Conservation (phyloP, 2,113 vertebrate species). For the Coptodon rendalli region DNA sequence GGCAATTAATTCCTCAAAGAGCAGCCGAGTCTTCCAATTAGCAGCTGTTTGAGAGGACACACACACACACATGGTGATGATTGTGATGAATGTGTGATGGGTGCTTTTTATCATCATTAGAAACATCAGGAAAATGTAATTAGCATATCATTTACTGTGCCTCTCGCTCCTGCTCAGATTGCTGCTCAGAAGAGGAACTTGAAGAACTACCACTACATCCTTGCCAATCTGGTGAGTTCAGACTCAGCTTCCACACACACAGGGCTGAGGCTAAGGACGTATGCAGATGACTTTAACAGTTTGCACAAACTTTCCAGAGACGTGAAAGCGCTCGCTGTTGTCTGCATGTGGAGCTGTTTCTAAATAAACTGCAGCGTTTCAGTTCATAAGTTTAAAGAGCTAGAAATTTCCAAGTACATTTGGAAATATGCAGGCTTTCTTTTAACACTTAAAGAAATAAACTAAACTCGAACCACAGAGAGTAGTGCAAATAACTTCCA, state of each 20-base stretch:
- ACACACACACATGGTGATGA: background rate
- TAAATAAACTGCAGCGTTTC: background rate
- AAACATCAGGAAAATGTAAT: slow-evolving; percentile 28
- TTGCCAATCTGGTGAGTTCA: slow-evolving; percentile 88
- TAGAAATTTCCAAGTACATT: background rate
- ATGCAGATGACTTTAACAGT: background rate
- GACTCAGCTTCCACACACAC: background rate
- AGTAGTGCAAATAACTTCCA: background rate
- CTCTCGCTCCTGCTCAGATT: slow-evolving; percentile 70
- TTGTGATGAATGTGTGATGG: slow-evolving; percentile 12
- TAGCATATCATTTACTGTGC: background rate
- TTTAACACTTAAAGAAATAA: background rate
- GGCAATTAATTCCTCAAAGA: slow-evolving; percentile 61
- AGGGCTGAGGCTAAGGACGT: background rate
- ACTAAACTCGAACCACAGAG: background rate
- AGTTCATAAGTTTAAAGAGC: background rate
- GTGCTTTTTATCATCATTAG: slow-evolving; percentile 32
- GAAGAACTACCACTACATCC: slow-evolving; percentile 93
- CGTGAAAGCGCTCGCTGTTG: background rate
- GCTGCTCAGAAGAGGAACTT: slow-evolving; percentile 88
- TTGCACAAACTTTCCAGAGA: background rate
- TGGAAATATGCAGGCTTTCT: background rate
- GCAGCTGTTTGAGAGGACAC: slow-evolving; percentile 27
- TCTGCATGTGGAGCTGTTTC: background rate
- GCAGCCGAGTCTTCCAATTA: slow-evolving; percentile 48